Evolutionary conservation across 2,888 invertebrate genomes (phyloP), one percentile per base, ranked within the genome.

Genomic region (Leucophenga maculata): DNA sequence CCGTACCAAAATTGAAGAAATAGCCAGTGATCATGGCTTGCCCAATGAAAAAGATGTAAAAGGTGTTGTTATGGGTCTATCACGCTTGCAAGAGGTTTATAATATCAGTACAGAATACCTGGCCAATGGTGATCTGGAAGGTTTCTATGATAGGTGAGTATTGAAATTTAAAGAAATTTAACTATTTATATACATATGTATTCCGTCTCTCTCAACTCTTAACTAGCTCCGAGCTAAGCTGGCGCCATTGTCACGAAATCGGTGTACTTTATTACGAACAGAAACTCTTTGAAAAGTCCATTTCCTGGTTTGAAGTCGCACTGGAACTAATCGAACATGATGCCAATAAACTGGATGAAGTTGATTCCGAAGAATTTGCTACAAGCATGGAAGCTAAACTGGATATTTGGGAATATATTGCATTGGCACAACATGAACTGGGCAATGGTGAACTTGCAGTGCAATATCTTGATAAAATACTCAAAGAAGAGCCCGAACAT

Each of bases 1-100:
- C 20, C 65, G 48, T 0, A 14, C 66, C 18, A 20, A 26, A 6
- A 16, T 78, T n/a, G 73, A 74, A 1, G 8, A n/a, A 16, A 1
- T 79, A 1, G 9, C 32, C 1, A 6, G 65, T 3, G 64, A 66
- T 3, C 0, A 65, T 6, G 72, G 52, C 3, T 66, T 75, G 85
- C 98, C 97, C 0, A 93, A 93, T 0, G 91, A 94, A 68, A 96
- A 97, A 85, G 98, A 99, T 87, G 89, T 99, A 71, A 93, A 93
- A 75, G 98, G 98, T 0, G 97, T 97, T 8, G 97, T 97, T 1
- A 93, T 93, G 48, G 98, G 98, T 1, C 90, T 99, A 62, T 94
- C 95, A 69, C 91, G 98, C 54, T 91, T 99, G 1, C 98, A 99
- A 87, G 94, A 94, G 78, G 97, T 97, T 0, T 98, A 98, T 87